Conservation (phyloP, 2,797 vertebrate genomes). For the Pantherophis alleghaniensis region DNA sequence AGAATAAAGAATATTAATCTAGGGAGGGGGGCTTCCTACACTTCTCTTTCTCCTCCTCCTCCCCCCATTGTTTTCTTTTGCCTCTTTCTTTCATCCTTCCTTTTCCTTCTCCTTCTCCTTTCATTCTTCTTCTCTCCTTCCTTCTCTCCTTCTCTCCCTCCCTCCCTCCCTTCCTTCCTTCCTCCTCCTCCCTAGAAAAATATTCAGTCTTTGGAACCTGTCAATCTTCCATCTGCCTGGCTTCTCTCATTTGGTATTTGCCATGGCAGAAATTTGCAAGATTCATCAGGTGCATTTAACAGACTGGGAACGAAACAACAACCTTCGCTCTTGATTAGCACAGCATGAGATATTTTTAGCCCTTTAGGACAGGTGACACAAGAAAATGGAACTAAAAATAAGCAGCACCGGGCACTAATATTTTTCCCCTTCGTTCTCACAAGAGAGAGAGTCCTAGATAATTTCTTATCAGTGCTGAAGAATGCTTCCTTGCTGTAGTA, state of each 20-base stretch:
- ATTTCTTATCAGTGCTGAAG: not conserved
- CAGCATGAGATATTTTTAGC: fast-evolving
- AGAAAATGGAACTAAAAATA: not conserved
- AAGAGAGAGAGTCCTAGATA: not conserved
- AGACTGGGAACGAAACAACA: not conserved
- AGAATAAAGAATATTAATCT: too few relatives aligned
- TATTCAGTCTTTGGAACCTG: not conserved
- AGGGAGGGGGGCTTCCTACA: too few relatives aligned
- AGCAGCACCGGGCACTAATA: not conserved
- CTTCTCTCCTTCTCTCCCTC: not conserved
- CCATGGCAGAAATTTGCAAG: not conserved
- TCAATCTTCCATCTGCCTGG: not conserved
- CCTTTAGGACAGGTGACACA: not conserved
- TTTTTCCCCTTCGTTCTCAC: not conserved
- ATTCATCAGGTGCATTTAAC: not conserved
- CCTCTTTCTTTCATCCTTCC: not conserved
- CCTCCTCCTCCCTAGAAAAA: not conserved
- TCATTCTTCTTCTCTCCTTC: not conserved
- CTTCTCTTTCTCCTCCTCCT: too few relatives aligned
- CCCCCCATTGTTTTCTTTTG: not conserved
- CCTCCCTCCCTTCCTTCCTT: too few relatives aligned
- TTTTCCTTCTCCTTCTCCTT: not conserved
- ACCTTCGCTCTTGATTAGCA: not conserved
- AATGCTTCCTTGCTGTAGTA: not conserved
- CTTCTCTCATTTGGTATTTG: fast-evolving